phyloP scores from a whole-genome alignment of 2,888 invertebrate species.

The Noctuana brunneofusca region DNA sequence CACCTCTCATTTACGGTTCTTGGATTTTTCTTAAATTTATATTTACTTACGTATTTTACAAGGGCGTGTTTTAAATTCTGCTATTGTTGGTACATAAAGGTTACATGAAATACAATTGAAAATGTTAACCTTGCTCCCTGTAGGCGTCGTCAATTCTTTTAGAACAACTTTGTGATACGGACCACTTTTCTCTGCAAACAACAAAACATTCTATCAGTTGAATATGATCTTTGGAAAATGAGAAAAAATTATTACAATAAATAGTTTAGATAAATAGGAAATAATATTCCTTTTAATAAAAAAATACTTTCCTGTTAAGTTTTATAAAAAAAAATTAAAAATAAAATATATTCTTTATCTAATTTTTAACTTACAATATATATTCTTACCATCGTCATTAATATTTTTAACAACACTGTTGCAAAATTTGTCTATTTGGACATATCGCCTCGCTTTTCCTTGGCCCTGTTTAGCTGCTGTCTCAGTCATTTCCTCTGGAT shows the following conservation, averaged over 20 bases:
- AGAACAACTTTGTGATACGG: slow-evolving; percentile 65
- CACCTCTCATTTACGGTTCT: no score
- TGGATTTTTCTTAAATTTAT: not conserved
- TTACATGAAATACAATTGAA: slow-evolving; percentile 67
- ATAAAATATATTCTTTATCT: no score
- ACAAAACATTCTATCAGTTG: not conserved
- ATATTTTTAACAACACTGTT: slow-evolving; percentile 60
- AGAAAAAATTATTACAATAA: no score
- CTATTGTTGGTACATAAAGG: slow-evolving; percentile 54
- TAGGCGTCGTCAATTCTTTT: slow-evolving; percentile 54
- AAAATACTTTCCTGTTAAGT: no score
- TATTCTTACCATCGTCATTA: slow-evolving; percentile 47
- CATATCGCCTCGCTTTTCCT: slow-evolving; percentile 77
- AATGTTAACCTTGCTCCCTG: slow-evolving; percentile 55
- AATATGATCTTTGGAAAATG: not conserved
- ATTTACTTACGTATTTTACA: slow-evolving; percentile 46
- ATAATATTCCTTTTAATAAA: no score
- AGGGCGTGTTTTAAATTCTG: slow-evolving; percentile 62
- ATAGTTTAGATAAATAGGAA: no score
- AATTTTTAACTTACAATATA: no score
- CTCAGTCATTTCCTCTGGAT: not conserved
- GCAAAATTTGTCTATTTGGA: slow-evolving; percentile 84
- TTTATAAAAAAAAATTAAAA: no score
- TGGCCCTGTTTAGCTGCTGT: not conserved
- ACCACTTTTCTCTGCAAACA: slow-evolving; percentile 52